A percentile compares a stretch with the other conserved stretches of the same genome.
phyloP scores from a whole-genome alignment of 2,888 invertebrate species.

The Parnassius orleans region DNA sequence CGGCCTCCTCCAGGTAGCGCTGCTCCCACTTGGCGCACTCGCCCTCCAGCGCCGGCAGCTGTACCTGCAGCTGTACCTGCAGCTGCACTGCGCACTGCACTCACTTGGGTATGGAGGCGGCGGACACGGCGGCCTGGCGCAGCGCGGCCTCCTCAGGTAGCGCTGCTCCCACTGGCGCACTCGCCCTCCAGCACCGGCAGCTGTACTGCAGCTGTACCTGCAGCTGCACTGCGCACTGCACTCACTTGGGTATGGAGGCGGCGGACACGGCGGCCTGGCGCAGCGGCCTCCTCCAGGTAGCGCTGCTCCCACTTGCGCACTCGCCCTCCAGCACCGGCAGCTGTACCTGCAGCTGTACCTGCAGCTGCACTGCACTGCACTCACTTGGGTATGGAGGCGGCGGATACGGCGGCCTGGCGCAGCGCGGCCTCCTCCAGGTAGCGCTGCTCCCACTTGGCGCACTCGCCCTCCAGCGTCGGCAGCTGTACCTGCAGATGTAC shows the following conservation, averaged over 20 bases:
- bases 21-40: constrained; percentile 94
- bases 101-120: constrained; percentile 87
- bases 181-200: constrained; percentile 86
- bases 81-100: constrained; percentile 55
- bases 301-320: constrained; percentile 93
- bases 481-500: constrained; percentile 78
- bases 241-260: constrained; percentile 86
- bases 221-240: constrained; percentile 37
- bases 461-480: constrained; percentile 86
- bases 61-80: too few relatives aligned
- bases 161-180: constrained; percentile 92
- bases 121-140: constrained; percentile 88
- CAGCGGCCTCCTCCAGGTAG: constrained; percentile 88
- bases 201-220: constrained; percentile 68
- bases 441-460: constrained; percentile 92
- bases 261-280: constrained; percentile 91
- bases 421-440: constrained; percentile 90
- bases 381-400: constrained; percentile 87
- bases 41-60: constrained; percentile 83
- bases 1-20: constrained; percentile 90
- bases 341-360: too few relatives aligned
- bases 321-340: constrained; percentile 86
- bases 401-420: constrained; percentile 90
- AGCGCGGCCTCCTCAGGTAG: constrained; percentile 91
- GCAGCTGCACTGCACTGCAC: constrained; percentile 33